Base-by-base conservation (phyloP, 2,888 invertebrate species). In the Hirtodrosophila confusa region DNA sequence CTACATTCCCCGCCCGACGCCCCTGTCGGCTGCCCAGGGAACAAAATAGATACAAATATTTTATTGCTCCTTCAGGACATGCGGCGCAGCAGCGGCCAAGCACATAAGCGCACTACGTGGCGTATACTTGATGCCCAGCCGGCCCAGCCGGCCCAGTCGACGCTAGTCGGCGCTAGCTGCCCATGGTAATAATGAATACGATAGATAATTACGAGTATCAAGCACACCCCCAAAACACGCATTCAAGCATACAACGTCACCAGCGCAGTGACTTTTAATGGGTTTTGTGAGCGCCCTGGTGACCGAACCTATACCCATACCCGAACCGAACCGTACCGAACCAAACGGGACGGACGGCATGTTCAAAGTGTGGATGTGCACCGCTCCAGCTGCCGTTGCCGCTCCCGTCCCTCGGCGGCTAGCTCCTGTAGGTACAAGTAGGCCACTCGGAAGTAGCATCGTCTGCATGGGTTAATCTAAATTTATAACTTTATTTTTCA, bases 51-150 rank as follows among this genome's bases (percentile, higher is more conserved):
- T 82, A 88, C 76, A 85, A 86, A 75, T 76, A 78, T 86, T 88
- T 89, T 89, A 89, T 89, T 88, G 85, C 77, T 73, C 88, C 88
- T 86, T 54, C 51, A 89, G 89, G 89, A 86, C 82, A 82, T 79
- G 69, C 58, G 68, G 61, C 65, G 49, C 39, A 44, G 58, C 41
- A 37, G 11, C 48, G 41, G 41, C 58, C 48, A 57, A 45, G 47
- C 64, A 64, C 69, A 65, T 55, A 57, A 60, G 61, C 68, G 44
- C 36, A 43, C 55, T 61, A 66, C 63, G 69, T 53, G 29, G 68
- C 73, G 63, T 62, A 76, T 61, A 69, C 80, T 69, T 65, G 69
- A 72, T 64, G 56, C 8, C 53, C 12, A 17, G 27, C n/a, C 47
- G 9, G 8, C 24, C 37, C 17, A 8, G 50, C 23, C 41, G 3